Percentiles rank a stretch among this genome's conserved stretches.
phyloP scores from a whole-genome alignment of 1,140 invertebrate species.

The Cardiocondyla obscurior region DNA sequence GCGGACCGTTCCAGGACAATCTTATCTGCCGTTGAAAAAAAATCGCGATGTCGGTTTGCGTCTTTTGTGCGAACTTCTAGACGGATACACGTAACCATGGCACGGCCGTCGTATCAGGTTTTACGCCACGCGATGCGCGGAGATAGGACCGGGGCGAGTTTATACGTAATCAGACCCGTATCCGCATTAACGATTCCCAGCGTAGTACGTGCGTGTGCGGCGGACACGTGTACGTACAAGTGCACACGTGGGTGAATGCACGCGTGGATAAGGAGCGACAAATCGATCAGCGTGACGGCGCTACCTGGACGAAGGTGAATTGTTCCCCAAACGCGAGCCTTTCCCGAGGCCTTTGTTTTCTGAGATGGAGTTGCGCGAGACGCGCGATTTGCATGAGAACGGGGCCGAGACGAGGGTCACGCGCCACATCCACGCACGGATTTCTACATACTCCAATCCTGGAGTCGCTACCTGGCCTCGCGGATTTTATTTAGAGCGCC shows the following conservation, averaged over 20 bases:
- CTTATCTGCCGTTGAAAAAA: constrained; percentile 78
- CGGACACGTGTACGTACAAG: neutral
- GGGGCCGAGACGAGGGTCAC: constrained; percentile 50
- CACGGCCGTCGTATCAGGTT: constrained; percentile 78
- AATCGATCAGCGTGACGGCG: constrained; percentile 62
- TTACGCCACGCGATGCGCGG: constrained; percentile 75
- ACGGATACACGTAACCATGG: constrained; percentile 77
- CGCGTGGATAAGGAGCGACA: constrained; percentile 64
- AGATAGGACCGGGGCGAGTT: constrained; percentile 72
- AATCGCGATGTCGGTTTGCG: constrained; percentile 79
- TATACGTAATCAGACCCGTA: constrained; percentile 81
- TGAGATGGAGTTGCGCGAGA: constrained; percentile 12
- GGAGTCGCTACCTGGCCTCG: constrained; percentile 31
- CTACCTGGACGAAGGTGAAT: neutral
- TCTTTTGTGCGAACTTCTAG: constrained; percentile 76
- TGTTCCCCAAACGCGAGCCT: constrained; percentile 29
- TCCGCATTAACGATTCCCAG: constrained; percentile 70
- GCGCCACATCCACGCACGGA: constrained; percentile 33
- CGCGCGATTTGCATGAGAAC: constrained; percentile 56
- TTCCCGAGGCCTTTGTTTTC: constrained; percentile 15
- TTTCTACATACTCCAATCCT: constrained; percentile 58
- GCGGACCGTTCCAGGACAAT: constrained; percentile 68
- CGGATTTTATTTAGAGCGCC: constrained; percentile 55
- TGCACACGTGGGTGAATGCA: neutral
- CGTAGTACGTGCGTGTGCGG: neutral